phyloP scores from a whole-genome alignment of 1,140 invertebrate genomes.

The Tetragnatha versicolor region DNA sequence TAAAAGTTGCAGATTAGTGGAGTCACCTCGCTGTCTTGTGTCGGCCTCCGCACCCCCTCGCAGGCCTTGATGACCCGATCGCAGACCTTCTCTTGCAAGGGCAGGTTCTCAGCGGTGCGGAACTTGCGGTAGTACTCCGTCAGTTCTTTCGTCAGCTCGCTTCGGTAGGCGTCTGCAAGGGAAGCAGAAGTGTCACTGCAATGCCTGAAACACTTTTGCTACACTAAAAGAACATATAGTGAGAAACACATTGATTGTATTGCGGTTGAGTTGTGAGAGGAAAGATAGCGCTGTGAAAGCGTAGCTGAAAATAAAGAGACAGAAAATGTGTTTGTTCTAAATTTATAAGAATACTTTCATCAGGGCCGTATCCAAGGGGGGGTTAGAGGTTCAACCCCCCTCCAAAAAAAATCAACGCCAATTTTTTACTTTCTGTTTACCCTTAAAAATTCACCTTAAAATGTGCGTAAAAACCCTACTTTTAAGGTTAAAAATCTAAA shows the following conservation, averaged over 20 bases:
- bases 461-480: no score
- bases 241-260: not conserved
- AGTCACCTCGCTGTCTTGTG: constrained; percentile 45
- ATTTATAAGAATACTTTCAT: no score
- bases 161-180: constrained; percentile 23
- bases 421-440: no score
- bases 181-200: not conserved
- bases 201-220: not conserved
- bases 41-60: constrained; percentile 29
- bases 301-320: no score
- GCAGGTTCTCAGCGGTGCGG: constrained; percentile 35
- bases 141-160: constrained; percentile 39
- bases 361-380: no score
- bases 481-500: no score
- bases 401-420: no score
- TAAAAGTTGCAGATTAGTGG: not conserved
- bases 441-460: no score
- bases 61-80: constrained; percentile 44
- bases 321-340: no score
- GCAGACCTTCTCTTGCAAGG: constrained; percentile 50
- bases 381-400: no score
- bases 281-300: no score
- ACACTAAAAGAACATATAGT: not conserved
- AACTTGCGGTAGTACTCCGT: constrained; percentile 44
- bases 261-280: no score